Evolutionary conservation across 2,888 invertebrate species (phyloP).

Genomic region (Linyphia triangularis): DNA sequence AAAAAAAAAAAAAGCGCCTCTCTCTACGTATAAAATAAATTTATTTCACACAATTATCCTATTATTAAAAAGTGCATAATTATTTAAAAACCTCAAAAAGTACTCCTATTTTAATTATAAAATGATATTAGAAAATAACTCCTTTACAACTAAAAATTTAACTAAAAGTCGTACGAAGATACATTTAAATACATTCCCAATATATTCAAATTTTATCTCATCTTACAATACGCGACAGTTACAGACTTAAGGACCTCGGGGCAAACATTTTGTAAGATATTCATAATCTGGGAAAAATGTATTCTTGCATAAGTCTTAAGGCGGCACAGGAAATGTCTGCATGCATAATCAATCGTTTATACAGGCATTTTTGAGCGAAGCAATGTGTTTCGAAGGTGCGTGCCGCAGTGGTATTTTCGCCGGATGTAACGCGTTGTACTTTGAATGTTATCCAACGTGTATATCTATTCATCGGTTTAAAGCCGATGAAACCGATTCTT

Average conservation of each 20-base stretch:
- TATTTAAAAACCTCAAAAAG: no score
- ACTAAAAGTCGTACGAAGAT: no score
- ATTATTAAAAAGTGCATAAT: no score
- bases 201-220: no score
- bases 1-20: no score
- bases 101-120: no score
- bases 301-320: neutral
- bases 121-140: no score
- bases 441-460: neutral
- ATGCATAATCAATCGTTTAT: conserved; percentile 64
- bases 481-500: neutral
- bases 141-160: no score
- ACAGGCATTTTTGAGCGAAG: neutral
- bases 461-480: neutral
- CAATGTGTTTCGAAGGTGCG: conserved; percentile 57
- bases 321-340: conserved; percentile 10
- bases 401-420: conserved; percentile 23
- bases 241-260: neutral
- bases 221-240: no score
- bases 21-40: no score
- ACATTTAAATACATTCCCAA: no score
- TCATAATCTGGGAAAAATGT: neutral
- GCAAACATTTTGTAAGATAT: neutral
- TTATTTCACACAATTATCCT: no score
- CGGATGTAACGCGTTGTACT: neutral